Conservation (phyloP, 2,888 invertebrate genomes). For the Alitta virens region DNA sequence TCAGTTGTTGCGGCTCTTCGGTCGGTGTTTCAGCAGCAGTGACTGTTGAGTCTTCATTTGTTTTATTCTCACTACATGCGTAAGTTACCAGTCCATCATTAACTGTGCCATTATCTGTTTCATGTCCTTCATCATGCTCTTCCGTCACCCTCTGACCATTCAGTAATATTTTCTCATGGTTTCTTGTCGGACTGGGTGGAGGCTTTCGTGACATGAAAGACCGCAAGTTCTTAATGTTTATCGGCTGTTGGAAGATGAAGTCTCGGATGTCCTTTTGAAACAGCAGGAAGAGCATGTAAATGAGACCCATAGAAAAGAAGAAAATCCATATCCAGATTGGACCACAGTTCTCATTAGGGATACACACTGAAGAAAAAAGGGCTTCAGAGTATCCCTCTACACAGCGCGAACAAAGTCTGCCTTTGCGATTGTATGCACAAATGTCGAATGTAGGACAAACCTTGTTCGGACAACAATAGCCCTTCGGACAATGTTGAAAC, state of each 20-base stretch:
- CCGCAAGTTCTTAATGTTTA: slow-evolving; percentile 10
- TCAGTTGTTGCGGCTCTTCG: slow-evolving; percentile 4
- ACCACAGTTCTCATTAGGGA: slow-evolving; percentile 26
- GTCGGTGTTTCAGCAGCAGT: neutral
- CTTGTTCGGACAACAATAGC: slow-evolving; percentile 26
- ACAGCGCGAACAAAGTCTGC: slow-evolving; percentile 27
- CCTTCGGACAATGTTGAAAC: slow-evolving; percentile 32
- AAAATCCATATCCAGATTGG: slow-evolving; percentile 29
- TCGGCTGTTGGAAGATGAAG: slow-evolving; percentile 25
- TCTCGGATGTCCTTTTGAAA: slow-evolving; percentile 34
- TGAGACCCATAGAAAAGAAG: slow-evolving; percentile 22
- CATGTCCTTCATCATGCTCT: neutral
- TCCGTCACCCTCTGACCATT: neutral
- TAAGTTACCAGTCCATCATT: neutral
- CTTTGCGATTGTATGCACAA: slow-evolving; percentile 24
- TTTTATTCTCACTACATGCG: neutral
- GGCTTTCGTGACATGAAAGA: neutral
- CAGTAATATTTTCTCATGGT: neutral
- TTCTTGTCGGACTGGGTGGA: neutral
- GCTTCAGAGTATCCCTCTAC: slow-evolving; percentile 27
- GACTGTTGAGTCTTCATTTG: neutral
- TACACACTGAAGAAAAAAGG: slow-evolving; percentile 29
- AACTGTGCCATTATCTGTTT: slow-evolving; percentile 1
- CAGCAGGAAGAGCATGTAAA: slow-evolving; percentile 30
- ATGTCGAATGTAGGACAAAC: slow-evolving; percentile 22